Base-by-base conservation (phyloP, 2,888 invertebrate species). In the Leptinotarsa peninsularis region DNA sequence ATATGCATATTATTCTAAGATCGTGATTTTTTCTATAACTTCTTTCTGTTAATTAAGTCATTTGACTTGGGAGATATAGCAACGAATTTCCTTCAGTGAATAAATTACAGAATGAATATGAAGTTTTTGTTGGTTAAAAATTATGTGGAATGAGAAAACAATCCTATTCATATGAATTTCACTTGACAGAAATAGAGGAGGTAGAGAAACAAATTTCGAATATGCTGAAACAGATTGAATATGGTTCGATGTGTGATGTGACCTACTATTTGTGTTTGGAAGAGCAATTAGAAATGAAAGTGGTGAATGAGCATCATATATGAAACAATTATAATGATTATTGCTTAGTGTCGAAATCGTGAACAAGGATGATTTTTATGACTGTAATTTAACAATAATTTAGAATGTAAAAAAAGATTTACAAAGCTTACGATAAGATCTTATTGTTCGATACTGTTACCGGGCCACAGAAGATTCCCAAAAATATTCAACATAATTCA, bases 401-500 rank as follows among this genome's bases (percentile, higher is more conserved):
- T 66, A 56, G 63, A 71, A 76, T 33, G 71, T 71, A 74, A 67
- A 70, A 33, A 73, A 74, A 73, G 76, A 73, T 73, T 67, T 67
- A 76, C 71, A 63, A 67, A 67, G 67, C 52, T 27, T 50, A 33
- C 67, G 76, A 76, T 76, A 74, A 76, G 49, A 76, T 76, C 76
- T 73, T 60, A 76, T 76, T 76, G 76, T 76, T 73, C 73, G 63
- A 71, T 76, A 76, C 73, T 73, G 76, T 76, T 76, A 73, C 71
- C 67, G 63, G 52, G 50, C 66, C 60, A 43, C 52, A 76, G 63
- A 80, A 78, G 76, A 80, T 81, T 81, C 80, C 80, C 78, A 78
- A 82, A 81, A 78, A 78, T 76, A 75, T 75, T 71, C 73, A 76
- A 72, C 79, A 81, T 81, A 80, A 82, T 79, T 80, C 80, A 78